Percentiles rank a stretch among this genome's conserved stretches.
These are phyloP conservation scores for Xylocopa sonorina DNA, from an alignment of 1,140 invertebrate species.

Conservation along the genomic window DNA sequence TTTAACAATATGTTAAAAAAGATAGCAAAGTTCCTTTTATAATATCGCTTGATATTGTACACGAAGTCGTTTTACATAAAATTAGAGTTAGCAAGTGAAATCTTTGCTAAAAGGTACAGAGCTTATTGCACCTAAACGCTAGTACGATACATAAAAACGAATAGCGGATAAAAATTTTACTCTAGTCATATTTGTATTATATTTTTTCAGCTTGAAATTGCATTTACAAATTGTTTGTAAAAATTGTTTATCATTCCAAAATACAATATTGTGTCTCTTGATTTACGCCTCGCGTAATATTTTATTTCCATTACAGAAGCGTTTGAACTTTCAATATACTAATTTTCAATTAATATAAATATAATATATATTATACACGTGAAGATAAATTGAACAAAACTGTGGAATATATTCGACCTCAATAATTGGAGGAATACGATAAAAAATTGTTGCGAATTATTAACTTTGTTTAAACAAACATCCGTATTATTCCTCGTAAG, in stretches of 20 bases:
- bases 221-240: not conserved
- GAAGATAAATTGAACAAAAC: too few relatives aligned
- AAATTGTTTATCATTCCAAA: constrained; percentile 17
- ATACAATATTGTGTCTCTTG: not conserved
- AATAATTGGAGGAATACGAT: too few relatives aligned
- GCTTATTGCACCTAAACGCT: constrained; percentile 31
- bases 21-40: constrained; percentile 35
- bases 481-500: too few relatives aligned
- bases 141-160: constrained; percentile 8
- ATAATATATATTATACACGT: not conserved
- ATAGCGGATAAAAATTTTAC: constrained; percentile 25
- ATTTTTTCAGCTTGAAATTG: constrained; percentile 3
- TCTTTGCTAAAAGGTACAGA: constrained; percentile 13
- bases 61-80: constrained; percentile 23
- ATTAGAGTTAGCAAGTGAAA: constrained; percentile 6
- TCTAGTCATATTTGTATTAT: constrained; percentile 44
- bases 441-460: too few relatives aligned
- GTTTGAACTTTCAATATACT: not conserved
- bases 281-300: not conserved
- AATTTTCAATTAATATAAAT: not conserved
- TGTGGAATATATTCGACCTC: too few relatives aligned
- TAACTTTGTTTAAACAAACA: too few relatives aligned
- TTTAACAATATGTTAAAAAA: constrained; percentile 31
- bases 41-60: constrained; percentile 3
- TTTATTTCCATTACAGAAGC: not conserved